Base-by-base conservation (phyloP, 2,113 vertebrate genomes). In the Tyrannus savana region DNA sequence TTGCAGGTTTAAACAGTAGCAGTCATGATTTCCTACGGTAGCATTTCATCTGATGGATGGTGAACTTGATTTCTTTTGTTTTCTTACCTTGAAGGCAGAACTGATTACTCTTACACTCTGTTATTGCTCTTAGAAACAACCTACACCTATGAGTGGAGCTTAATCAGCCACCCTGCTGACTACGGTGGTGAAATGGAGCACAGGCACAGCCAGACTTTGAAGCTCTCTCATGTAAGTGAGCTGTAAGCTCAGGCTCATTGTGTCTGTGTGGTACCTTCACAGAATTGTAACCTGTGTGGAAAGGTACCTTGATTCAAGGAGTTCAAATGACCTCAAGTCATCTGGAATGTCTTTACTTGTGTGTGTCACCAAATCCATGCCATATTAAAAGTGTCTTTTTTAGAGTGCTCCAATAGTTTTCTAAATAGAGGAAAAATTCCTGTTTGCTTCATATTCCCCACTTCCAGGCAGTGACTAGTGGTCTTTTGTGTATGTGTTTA, bases 111-210 rank as follows among this genome's bases (percentile, higher is more conserved):
- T 83, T 76, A 22, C 2, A 0, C 71, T 94, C 24, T 92, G 71
- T 80, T 92, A 66, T 80, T 76, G 42, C 39, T 63, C 85, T 74
- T 93, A 98, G 98, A 98, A 93, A 91, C 95, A 89, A 84, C 94
- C 74, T 98, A 98, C 81, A 95, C 49, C 39, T 98, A 98, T 78
- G 97, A 98, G 50, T 99, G 98, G 98, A 98, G 95, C 84, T 97
- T 98, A 84, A 89, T 98, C 62, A 98, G 91, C 90, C 97, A 97
- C 52, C 98, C 98, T 53, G 84, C 81, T 81, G 97, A 97, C 90
- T 98, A 98, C 21, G 84, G 89, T 49, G 98, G 97, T 83, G 94
- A 97, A 96, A 97, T 98, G 95, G 97, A 98, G 66, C 94, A 49
- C 78, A 95, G 87, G 49, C 91, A 98, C 78, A 97, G 81, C 72